These are phyloP conservation scores for Nerophis ophidion DNA, from an alignment of 2,113 vertebrate species.

Conservation along the genomic window DNA sequence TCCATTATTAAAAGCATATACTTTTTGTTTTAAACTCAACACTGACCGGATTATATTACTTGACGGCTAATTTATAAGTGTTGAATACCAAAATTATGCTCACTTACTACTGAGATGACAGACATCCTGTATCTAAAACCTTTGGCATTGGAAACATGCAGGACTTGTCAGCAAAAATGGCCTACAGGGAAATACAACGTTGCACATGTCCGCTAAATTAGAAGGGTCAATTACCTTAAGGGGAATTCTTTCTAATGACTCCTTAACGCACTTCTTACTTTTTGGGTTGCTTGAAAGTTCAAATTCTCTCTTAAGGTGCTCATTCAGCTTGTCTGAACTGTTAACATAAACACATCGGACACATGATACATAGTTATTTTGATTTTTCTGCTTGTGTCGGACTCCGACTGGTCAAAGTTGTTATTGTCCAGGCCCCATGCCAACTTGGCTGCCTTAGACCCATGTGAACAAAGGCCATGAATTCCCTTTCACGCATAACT, in stretches of 20 bases:
- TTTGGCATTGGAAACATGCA: slow-evolving; percentile 24
- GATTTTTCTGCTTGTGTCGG: slow-evolving; percentile 24
- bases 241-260: no score
- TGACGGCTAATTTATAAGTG: no score
- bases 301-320: not conserved
- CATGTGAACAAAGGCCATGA: not conserved
- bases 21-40: no score
- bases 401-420: slow-evolving; percentile 3
- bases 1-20: no score
- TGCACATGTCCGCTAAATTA: not conserved
- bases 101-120: slow-evolving; percentile 6
- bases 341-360: slow-evolving; percentile 2
- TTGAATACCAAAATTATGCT: no score
- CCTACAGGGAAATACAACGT: not conserved
- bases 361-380: slow-evolving; percentile 12
- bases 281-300: no score
- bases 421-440: slow-evolving; percentile 20
- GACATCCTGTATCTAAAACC: slow-evolving; percentile 3
- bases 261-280: no score
- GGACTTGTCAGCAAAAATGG: slow-evolving; percentile 23
- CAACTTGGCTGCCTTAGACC: slow-evolving; percentile 6
- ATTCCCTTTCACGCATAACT: slow-evolving; percentile 5
- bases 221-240: no score
- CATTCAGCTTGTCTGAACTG: slow-evolving; percentile 17
- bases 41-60: no score